Conservation (phyloP, 2,113 vertebrate species). For the Microcebus ravelobensis region DNA sequence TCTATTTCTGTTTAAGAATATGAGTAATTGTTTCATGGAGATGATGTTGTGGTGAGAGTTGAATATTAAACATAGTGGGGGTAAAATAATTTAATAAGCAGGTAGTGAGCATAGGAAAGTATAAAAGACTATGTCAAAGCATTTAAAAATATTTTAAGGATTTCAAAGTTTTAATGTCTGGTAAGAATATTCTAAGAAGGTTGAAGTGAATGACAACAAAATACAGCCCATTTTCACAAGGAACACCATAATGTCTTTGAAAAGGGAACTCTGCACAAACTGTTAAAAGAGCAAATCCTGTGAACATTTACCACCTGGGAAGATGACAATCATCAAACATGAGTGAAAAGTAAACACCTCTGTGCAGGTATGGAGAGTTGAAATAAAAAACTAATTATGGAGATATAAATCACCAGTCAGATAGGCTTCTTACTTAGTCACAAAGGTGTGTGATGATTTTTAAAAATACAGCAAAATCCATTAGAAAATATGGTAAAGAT, state of each 20-base stretch:
- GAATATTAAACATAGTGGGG: too few species aligned
- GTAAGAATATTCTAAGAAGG: too few species aligned
- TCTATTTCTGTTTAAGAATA: background rate
- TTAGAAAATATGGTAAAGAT: too few species aligned
- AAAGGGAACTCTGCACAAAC: background rate
- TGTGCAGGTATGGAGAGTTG: background rate
- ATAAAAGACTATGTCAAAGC: too few species aligned
- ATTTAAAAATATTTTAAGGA: too few species aligned
- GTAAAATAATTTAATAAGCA: too few species aligned
- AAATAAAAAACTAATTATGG: too few species aligned
- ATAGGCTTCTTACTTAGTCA: background rate
- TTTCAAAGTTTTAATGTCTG: too few species aligned
- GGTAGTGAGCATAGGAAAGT: too few species aligned
- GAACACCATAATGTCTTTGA: background rate
- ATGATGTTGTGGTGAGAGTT: background rate
- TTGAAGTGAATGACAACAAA: too few species aligned
- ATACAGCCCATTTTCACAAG: background rate
- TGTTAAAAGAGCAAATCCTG: background rate
- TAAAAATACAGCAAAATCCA: background rate
- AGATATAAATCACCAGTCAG: too few species aligned
- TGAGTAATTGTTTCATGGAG: background rate
- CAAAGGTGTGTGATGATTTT: background rate
- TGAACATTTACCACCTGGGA: background rate
- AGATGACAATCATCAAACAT: background rate
- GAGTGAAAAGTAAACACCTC: background rate